These are phyloP conservation scores for Acanthaster planci DNA, from an alignment of 35 echinoderm and acorn worm genomes.

Conservation along the genomic window DNA sequence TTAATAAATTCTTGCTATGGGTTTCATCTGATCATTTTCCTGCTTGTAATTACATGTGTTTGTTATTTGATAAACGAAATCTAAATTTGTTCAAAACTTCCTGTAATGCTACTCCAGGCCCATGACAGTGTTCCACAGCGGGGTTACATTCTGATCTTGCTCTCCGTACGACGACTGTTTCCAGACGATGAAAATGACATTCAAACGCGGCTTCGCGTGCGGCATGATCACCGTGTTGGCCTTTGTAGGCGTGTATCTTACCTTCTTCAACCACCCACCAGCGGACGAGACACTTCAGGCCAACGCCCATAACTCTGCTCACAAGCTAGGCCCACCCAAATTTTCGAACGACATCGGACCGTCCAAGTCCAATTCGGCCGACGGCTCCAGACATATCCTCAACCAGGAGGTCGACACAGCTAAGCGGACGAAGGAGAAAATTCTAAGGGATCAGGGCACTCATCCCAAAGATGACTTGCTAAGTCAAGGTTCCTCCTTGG, in stretches of 20 bases:
- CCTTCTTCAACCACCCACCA: constrained; percentile 72
- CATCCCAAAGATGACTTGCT: neutral
- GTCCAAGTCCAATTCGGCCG: neutral
- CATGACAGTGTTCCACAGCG: too few species aligned
- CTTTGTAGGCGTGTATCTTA: constrained; percentile 52
- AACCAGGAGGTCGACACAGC: neutral
- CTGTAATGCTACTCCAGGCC: too few species aligned
- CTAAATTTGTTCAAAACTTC: too few species aligned
- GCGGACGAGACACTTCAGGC: constrained; percentile 32
- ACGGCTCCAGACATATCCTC: neutral
- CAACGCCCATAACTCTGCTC: constrained; percentile 35
- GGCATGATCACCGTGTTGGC: constrained; percentile 38
- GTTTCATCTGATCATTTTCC: too few species aligned
- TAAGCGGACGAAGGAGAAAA: neutral
- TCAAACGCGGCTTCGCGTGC: constrained; percentile 43
- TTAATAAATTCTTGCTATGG: too few species aligned
- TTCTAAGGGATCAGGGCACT: neutral
- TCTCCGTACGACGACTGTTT: neutral
- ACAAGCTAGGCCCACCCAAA: neutral
- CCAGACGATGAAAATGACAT: constrained; percentile 38
- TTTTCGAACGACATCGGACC: constrained; percentile 30
- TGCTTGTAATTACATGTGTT: too few species aligned
- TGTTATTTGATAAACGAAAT: too few species aligned
- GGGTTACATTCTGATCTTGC: too few species aligned
- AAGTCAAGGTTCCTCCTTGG: too few species aligned